These are phyloP conservation scores for Hormaphis cornu DNA, from an alignment of 1,140 invertebrate species.

Conservation along the genomic window DNA sequence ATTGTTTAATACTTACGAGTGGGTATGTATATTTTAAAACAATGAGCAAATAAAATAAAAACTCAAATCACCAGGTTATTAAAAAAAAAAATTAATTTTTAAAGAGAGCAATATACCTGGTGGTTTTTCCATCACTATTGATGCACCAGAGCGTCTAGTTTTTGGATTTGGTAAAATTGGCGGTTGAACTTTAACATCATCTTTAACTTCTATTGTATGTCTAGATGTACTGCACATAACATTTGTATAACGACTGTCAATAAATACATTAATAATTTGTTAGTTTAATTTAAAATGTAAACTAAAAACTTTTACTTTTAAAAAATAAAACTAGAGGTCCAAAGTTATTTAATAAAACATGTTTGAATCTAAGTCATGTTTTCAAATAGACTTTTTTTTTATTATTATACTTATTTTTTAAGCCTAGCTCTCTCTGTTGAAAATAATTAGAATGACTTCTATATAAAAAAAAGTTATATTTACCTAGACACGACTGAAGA, in stretches of 20 bases:
- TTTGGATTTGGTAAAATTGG: conserved; percentile 47
- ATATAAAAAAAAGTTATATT: too few species aligned
- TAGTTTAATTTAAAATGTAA: too few species aligned
- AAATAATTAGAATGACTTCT: too few species aligned
- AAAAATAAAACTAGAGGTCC: too few species aligned
- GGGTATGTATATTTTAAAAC: neutral
- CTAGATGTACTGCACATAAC: conserved; percentile 18
- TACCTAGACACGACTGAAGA: neutral
- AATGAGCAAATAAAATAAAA: neutral
- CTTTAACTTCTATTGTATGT: conserved; percentile 41
- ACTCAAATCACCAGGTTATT: neutral
- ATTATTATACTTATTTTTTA: too few species aligned
- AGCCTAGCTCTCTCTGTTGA: too few species aligned
- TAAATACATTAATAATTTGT: neutral
- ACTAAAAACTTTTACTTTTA: too few species aligned
- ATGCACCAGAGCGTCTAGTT: conserved; percentile 64
- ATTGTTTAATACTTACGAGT: too few species aligned
- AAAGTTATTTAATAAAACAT: too few species aligned
- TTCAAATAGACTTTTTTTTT: too few species aligned
- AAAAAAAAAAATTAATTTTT: neutral
- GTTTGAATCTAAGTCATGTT: too few species aligned
- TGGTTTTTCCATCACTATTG: conserved; percentile 74
- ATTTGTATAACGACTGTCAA: conserved; percentile 9
- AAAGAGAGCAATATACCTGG: conserved; percentile 54
- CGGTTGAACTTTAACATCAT: conserved; percentile 48